A percentile compares a stretch with the other conserved stretches of the same genome.
These are phyloP conservation scores for Alethe castanea DNA, from an alignment of 2,113 vertebrate genomes.

Conservation along the genomic window DNA sequence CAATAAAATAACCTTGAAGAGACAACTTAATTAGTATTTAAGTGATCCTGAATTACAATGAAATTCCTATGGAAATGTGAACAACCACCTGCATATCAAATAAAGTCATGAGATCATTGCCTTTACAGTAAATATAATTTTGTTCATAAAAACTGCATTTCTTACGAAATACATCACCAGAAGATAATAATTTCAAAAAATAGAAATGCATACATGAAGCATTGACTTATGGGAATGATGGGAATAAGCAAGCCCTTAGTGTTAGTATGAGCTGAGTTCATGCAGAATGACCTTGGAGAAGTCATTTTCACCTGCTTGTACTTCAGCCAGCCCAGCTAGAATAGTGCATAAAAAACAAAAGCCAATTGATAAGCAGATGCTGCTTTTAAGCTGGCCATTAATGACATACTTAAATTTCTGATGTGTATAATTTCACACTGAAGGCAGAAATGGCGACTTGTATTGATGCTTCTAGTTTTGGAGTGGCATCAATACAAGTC, in stretches of 20 bases:
- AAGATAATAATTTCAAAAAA: constrained; percentile 17
- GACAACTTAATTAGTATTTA: constrained; percentile 71
- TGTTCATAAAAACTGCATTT: background rate
- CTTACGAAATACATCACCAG: constrained; percentile 10
- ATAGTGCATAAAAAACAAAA: constrained; percentile 28
- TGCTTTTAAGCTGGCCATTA: constrained; percentile 5
- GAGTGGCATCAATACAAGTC: no score
- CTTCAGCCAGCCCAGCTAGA: constrained; percentile 36
- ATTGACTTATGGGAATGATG: background rate
- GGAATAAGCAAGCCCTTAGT: background rate
- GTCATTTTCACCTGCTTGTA: constrained; percentile 42
- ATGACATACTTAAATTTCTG: constrained; percentile 6
- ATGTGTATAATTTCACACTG: background rate
- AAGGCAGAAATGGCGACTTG: background rate
- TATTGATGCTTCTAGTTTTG: background rate
- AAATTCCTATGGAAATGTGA: constrained; percentile 59
- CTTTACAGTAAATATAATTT: constrained; percentile 45
- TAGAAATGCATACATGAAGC: background rate
- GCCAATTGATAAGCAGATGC: constrained; percentile 7
- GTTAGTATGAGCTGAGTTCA: background rate
- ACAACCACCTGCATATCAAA: constrained; percentile 52
- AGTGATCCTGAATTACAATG: constrained; percentile 61
- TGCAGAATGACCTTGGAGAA: constrained; percentile 38
- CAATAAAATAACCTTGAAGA: constrained; percentile 66
- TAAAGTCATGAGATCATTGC: constrained; percentile 40